Base-by-base conservation (phyloP, 1,140 invertebrate species). In the Drosophila bocqueti region DNA sequence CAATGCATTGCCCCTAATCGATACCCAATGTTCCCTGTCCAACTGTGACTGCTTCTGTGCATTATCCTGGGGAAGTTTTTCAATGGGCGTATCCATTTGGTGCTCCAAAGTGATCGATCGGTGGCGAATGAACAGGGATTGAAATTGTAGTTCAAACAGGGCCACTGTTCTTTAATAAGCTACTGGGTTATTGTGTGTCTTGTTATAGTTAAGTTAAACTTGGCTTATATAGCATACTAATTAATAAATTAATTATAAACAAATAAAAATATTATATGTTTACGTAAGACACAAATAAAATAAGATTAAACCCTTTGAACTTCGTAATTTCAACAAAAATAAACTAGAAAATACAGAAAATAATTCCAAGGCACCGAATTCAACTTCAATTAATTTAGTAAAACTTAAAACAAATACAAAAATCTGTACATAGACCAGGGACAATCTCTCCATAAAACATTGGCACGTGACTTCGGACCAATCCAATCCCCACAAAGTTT, bases 1-100 rank as follows among this genome's bases (percentile, higher is more conserved):
- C 69, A 73, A 50, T 61, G 67, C 66, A 59, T 40, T 26, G 67
- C 68, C 50, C 38, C 65, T 58, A 72, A 72, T 72, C 68, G 65
- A 72, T 72, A 72, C 65, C 40, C 65, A 69, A 69, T 72, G 50
- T 50, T 68, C 36, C 62, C 65, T 16, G 36, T 50, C 45, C 66
- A 67, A 68, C 36, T 68, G 42, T n/a, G 63, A 26, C 40, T 15
- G 10, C 11, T 59, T 54, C 52, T 16, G 61, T 13, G 61, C 55
- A 64, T 31, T 59, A 42, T 59, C 36, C 54, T 38, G 13, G 24
- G 50, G 13, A 21, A 64, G 49, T 59, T 64, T 64, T 64, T 59
- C 18, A 26, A 42, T 64, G 61, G 50, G 13, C 26, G 34, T 57
- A 57, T 58, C 50, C 61, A 59, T 21, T 59, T 64, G 10, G n/a